Evolutionary conservation across 92 coral and sea anemone species (phyloP), one percentile per base, ranked within the genome.

Genomic region (Muricea muricata): DNA sequence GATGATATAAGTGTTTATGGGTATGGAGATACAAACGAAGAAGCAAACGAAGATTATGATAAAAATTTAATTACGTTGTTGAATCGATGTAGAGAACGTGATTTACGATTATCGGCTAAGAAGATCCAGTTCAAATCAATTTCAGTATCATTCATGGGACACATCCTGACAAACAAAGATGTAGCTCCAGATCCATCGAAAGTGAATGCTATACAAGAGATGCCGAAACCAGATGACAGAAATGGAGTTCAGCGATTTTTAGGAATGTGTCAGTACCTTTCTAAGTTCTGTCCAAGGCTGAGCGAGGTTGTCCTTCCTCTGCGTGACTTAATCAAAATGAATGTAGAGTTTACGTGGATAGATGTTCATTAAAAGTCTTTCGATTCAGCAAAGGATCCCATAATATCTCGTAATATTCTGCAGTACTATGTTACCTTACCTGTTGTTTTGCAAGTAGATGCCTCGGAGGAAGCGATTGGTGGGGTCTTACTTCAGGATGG

Each of bases 371-470:
- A n/a, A n/a, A n/a, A n/a, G n/a, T n/a, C n/a, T n/a, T n/a, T n/a
- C n/a, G n/a, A n/a, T n/a, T n/a, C n/a, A n/a, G n/a, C n/a, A n/a
- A n/a, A n/a, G n/a, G n/a, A n/a, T n/a, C n/a, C n/a, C n/a, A n/a
- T n/a, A n/a, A n/a, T n/a, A n/a, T n/a, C n/a, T n/a, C n/a, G n/a
- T n/a, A n/a, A n/a, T n/a, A n/a, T n/a, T n/a, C n/a, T n/a, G n/a
- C n/a, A n/a, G n/a, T n/a, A n/a, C n/a, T n/a, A n/a, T n/a, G n/a
- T n/a, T n/a, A n/a, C n/a, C n/a, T n/a, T n/a, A n/a, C n/a, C n/a
- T n/a, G n/a, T n/a, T n/a, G n/a, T n/a, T n/a, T n/a, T n/a, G 30
- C 84, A 75, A 85, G 88, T 85, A 33, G 81, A 70, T 70, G 84
- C 83, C 17, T 84, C 78, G 24, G 88, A 84, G 6, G 48, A 84